phyloP scores from a whole-genome alignment of 1,140 invertebrate species.

The Diorhabda elongata region DNA sequence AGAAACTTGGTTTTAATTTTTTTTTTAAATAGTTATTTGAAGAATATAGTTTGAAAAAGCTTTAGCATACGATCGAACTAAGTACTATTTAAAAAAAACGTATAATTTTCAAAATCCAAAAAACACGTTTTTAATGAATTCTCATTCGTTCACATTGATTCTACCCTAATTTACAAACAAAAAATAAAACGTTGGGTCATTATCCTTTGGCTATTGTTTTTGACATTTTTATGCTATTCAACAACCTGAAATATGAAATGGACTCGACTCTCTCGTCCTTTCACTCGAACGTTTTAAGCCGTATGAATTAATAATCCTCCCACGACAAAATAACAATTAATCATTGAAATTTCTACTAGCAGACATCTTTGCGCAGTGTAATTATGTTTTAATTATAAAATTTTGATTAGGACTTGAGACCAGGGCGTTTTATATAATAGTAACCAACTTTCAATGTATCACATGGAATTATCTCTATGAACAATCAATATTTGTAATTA shows the following conservation, averaged over 20 bases:
- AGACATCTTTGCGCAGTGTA: slow-evolving; percentile 20
- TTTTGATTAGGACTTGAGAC: slow-evolving; percentile 25
- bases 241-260: slow-evolving; percentile 8
- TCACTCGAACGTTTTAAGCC: slow-evolving; percentile 8
- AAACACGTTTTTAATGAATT: not conserved
- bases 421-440: not conserved
- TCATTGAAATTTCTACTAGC: slow-evolving; percentile 25
- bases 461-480: no score
- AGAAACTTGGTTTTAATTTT: no score
- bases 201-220: slow-evolving; percentile 6
- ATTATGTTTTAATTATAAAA: slow-evolving; percentile 34
- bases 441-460: no score
- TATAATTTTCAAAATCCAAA: no score
- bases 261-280: not conserved
- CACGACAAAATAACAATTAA: slow-evolving; percentile 28
- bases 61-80: no score
- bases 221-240: slow-evolving; percentile 7
- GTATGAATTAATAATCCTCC: slow-evolving; percentile 14
- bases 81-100: no score
- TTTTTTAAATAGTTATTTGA: no score
- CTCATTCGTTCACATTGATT: not conserved
- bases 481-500: no score
- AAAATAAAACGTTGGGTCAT: no score
- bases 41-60: no score
- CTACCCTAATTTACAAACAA: no score